These are phyloP conservation scores for Microctenopoma stevenorrisi DNA, from an alignment of 2,797 vertebrate species.

Conservation along the genomic window DNA sequence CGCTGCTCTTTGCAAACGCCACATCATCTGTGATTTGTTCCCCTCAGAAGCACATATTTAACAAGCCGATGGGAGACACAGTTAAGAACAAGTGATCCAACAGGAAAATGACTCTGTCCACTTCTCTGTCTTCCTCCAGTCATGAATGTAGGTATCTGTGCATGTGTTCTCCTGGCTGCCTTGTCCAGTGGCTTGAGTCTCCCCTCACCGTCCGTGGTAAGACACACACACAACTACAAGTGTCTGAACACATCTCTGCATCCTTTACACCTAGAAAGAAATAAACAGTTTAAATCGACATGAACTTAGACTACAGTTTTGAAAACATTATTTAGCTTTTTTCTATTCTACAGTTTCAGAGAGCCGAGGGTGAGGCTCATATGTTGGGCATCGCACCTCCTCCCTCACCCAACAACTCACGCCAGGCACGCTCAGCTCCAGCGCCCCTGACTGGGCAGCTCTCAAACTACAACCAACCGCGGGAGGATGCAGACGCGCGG, in stretches of 20 bases:
- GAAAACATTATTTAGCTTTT: not conserved
- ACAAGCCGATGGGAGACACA: not conserved
- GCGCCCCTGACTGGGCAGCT: conserved; percentile 46
- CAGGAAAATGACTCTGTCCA: not conserved
- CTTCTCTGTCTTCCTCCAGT: conserved; percentile 37
- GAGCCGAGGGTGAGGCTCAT: conserved; percentile 39
- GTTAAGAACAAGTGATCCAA: not conserved
- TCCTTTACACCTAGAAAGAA: no score
- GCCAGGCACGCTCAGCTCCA: conserved; percentile 66
- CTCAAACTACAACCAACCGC: conserved; percentile 51
- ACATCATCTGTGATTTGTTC: not conserved
- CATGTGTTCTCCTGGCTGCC: conserved; percentile 77
- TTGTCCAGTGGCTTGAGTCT: conserved; percentile 71
- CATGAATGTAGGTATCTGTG: conserved; percentile 77
- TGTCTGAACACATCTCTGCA: not conserved
- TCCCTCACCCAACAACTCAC: conserved; percentile 46
- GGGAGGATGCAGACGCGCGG: conserved; percentile 45
- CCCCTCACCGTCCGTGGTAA: conserved; percentile 65
- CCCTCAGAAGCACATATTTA: conserved; percentile 6
- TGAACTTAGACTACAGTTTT: not conserved
- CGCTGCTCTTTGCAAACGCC: conserved; percentile 18
- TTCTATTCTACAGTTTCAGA: conserved; percentile 42
- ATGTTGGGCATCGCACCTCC: conserved; percentile 51
- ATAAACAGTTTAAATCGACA: not conserved
- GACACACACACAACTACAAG: conserved; percentile 5